Conservation (phyloP, 2,888 invertebrate species). For the Hypsopygia costalis region DNA sequence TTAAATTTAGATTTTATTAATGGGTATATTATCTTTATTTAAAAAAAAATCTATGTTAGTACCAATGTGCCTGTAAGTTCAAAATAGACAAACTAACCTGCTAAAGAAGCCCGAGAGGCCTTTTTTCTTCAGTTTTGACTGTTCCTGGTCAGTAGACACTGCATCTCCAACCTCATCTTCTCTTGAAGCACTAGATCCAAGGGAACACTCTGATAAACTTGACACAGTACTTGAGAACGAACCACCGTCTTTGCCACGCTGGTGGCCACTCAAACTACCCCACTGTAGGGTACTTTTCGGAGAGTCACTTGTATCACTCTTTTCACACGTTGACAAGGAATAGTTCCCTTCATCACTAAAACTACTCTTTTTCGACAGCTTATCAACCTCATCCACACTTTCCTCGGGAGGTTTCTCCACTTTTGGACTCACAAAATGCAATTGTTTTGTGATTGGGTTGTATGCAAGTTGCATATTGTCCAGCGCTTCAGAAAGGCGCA, state of each 20-base stretch:
- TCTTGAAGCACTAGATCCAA: slow-evolving; percentile 80
- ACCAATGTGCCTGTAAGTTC: too few relatives aligned
- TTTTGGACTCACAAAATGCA: slow-evolving; percentile 81
- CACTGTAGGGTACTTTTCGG: slow-evolving; percentile 74
- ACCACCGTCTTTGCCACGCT: slow-evolving; percentile 80
- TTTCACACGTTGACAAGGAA: slow-evolving; percentile 73
- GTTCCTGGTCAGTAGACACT: slow-evolving; percentile 44
- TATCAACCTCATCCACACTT: slow-evolving; percentile 57
- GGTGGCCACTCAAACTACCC: slow-evolving; percentile 72
- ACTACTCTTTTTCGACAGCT: slow-evolving; percentile 73
- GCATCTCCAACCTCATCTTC: slow-evolving; percentile 64
- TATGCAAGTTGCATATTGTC: slow-evolving; percentile 88
- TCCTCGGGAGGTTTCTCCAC: slow-evolving; percentile 52
- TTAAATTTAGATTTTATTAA: too few relatives aligned
- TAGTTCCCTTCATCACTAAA: slow-evolving; percentile 76
- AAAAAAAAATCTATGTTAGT: too few relatives aligned
- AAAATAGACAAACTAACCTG: slow-evolving; percentile 64
- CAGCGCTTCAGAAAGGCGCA: slow-evolving; percentile 84
- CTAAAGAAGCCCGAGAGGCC: slow-evolving; percentile 82
- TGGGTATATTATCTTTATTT: too few relatives aligned
- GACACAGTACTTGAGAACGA: slow-evolving; percentile 86
- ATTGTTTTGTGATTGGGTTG: slow-evolving; percentile 86
- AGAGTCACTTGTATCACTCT: slow-evolving; percentile 75
- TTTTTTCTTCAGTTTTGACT: slow-evolving; percentile 79
- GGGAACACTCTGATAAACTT: slow-evolving; percentile 85